Conservation (phyloP, 2,888 invertebrate genomes). For the Zaprionus lineosus region DNA sequence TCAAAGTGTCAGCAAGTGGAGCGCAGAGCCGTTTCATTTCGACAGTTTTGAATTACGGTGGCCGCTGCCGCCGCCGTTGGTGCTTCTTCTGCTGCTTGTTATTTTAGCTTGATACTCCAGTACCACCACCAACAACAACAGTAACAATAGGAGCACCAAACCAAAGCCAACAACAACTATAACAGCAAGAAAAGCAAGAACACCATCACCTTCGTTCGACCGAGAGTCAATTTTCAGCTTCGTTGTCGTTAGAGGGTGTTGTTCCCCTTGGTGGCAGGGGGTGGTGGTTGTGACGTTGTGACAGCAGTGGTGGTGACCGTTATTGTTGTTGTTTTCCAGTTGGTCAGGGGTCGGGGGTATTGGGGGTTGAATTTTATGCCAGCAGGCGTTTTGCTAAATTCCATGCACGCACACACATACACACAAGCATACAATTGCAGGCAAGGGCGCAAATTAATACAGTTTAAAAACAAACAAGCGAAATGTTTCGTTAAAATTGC, state of each 20-base stretch:
- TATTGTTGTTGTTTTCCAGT: conserved; percentile 16
- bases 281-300: conserved; percentile 27
- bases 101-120: conserved; percentile 61
- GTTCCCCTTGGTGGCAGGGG: conserved; percentile 20
- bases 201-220: conserved; percentile 59
- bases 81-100: conserved; percentile 34
- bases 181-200: conserved; percentile 32
- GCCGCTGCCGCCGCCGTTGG: conserved; percentile 24
- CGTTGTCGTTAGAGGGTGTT: conserved; percentile 19
- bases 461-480: conserved; percentile 47
- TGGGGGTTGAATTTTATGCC: conserved; percentile 56
- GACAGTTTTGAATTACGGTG: conserved; percentile 70
- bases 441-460: conserved; percentile 49
- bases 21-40: conserved; percentile 72
- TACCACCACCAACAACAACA: conserved; percentile 24
- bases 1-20: conserved; percentile 43
- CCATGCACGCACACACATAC: conserved; percentile 23
- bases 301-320: conserved; percentile 27
- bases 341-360: conserved; percentile 23
- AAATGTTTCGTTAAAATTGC: conserved; percentile 32
- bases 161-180: conserved; percentile 38
- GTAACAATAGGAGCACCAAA: conserved; percentile 35
- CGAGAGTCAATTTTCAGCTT: conserved; percentile 44
- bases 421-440: neutral
- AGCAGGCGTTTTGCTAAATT: conserved; percentile 51